Evolutionary conservation across 1,140 invertebrate species (phyloP).

Genomic region (Parasteatoda tepidariorum): DNA sequence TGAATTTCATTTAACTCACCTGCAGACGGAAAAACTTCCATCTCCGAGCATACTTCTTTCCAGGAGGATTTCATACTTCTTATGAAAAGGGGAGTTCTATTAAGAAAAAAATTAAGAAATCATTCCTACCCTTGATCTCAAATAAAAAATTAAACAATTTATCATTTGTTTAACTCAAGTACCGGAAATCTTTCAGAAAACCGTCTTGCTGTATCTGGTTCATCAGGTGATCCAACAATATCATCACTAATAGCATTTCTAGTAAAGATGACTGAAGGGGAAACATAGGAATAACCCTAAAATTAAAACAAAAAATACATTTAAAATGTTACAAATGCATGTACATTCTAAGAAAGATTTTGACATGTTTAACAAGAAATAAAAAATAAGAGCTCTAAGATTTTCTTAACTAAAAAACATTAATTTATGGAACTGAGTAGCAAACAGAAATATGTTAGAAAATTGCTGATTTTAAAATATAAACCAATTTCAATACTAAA

Average conservation of each 20-base stretch:
- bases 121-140: no score
- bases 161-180: neutral
- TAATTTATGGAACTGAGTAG: no score
- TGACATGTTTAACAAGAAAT: neutral
- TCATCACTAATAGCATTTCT: slow-evolving; percentile 85
- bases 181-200: slow-evolving; percentile 70
- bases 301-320: slow-evolving; percentile 52
- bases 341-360: neutral
- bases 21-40: slow-evolving; percentile 89
- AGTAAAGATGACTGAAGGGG: slow-evolving; percentile 89
- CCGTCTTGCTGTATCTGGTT: slow-evolving; percentile 70
- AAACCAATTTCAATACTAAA: no score
- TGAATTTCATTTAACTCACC: slow-evolving; percentile 66
- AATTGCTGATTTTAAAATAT: no score
- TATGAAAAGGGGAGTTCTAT: slow-evolving; percentile 87
- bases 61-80: slow-evolving; percentile 82
- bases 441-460: no score
- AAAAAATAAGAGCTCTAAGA: no score
- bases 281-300: slow-evolving; percentile 93
- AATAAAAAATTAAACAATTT: neutral
- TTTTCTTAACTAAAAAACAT: no score
- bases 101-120: slow-evolving; percentile 12
- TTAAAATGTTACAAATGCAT: neutral
- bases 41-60: slow-evolving; percentile 81
- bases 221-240: slow-evolving; percentile 72